A percentile compares a stretch with the other conserved stretches of the same genome.
Conservation (phyloP, 1,140 invertebrate species). For the Chymomyza costata region DNA sequence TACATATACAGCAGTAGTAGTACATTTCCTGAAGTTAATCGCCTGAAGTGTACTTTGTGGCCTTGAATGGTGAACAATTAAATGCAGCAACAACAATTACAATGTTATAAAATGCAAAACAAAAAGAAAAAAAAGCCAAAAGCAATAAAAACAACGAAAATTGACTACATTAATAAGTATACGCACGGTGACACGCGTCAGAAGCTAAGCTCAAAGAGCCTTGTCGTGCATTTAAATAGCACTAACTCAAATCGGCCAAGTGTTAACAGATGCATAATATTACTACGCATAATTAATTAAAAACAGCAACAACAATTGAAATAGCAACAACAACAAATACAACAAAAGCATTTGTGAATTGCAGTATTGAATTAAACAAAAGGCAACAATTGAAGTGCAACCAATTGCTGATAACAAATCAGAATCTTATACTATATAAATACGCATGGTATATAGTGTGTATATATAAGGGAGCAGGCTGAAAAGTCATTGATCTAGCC, state of each 20-base stretch:
- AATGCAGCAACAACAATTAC: slow-evolving; percentile 11
- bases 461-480: too few species aligned
- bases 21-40: slow-evolving; percentile 63
- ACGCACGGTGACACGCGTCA: too few species aligned
- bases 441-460: too few species aligned
- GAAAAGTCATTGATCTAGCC: too few species aligned
- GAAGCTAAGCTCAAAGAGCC: too few species aligned
- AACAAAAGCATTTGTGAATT: too few species aligned
- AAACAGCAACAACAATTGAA: slow-evolving; percentile 17
- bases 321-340: slow-evolving; percentile 17
- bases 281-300: slow-evolving; percentile 37
- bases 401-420: slow-evolving; percentile 32
- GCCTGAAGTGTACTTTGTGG: slow-evolving; percentile 10
- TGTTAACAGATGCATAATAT: too few species aligned
- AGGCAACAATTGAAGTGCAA: slow-evolving; percentile 23
- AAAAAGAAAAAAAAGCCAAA: too few species aligned
- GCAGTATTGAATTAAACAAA: too few species aligned
- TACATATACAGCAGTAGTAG: slow-evolving; percentile 47
- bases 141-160: too few species aligned
- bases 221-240: slow-evolving; percentile 2
- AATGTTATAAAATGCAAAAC: slow-evolving; percentile 10
- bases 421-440: too few species aligned
- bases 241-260: slow-evolving; percentile 11
- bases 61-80: slow-evolving; percentile 16
- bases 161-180: too few species aligned